phyloP scores from a whole-genome alignment of 2,113 vertebrate genomes.

The Tupaia chinensis region DNA sequence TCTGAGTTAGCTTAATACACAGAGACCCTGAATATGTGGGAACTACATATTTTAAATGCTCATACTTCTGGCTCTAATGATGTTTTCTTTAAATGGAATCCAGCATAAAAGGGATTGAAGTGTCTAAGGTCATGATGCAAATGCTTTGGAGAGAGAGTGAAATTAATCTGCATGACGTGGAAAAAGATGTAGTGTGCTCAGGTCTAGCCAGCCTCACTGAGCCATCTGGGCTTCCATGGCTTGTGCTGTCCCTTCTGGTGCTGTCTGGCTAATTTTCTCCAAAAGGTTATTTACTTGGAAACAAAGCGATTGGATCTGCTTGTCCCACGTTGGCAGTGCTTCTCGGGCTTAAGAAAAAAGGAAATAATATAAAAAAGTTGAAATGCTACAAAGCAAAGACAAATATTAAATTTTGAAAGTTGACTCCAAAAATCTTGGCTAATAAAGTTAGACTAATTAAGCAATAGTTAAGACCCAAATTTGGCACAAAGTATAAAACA shows the following conservation, averaged over 20 bases:
- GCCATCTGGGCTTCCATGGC: conserved; percentile 99
- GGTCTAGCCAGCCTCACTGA: conserved; percentile 86
- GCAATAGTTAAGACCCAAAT: not conserved
- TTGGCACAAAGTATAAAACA: conserved; percentile 21
- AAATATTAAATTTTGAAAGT: not conserved
- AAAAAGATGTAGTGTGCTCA: not conserved
- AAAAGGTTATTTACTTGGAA: conserved; percentile 99
- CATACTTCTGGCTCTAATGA: conserved; percentile 64
- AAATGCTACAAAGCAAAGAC: not conserved
- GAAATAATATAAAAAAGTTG: not conserved
- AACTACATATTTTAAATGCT: conserved; percentile 65
- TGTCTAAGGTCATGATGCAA: conserved; percentile 30
- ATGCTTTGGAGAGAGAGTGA: conserved; percentile 70
- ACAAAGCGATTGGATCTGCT: conserved; percentile 99
- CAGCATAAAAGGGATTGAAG: conserved; percentile 70
- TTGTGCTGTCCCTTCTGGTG: conserved; percentile 97
- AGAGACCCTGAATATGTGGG: conserved; percentile 54
- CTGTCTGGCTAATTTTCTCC: conserved; percentile 97
- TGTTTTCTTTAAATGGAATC: conserved; percentile 66
- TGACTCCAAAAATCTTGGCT: conserved; percentile 31
- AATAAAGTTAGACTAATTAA: conserved; percentile 34
- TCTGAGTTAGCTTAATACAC: conserved; percentile 62
- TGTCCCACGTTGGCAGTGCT: conserved; percentile 98
- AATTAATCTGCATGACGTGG: conserved; percentile 44
- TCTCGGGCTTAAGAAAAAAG: conserved; percentile 93